Base-by-base conservation (phyloP, 2,888 invertebrate species). In the Aporophyla nigra region DNA sequence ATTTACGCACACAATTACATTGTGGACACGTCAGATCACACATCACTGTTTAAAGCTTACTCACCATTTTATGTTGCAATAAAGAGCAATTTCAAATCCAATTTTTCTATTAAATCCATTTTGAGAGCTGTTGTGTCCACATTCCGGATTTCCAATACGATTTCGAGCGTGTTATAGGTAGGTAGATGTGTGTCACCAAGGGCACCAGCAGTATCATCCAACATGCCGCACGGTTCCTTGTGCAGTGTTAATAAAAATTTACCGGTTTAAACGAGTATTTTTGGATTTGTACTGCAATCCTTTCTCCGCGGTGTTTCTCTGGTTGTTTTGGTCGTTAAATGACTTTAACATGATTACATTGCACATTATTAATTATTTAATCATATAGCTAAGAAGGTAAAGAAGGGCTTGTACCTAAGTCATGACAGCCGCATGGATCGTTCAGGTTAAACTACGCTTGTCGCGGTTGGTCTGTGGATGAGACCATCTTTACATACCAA, bases 21-120 rank as follows among this genome's bases (percentile, higher is more conserved):
- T 90, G 88, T 90, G 86, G 88, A 88, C 88, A 89, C 81, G 59
- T 80, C 79, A 65, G 80, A 77, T 67, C 71, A 86, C 75, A 73
- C 73, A 81, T 80, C 69, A 75, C 70, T 85, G 87, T 85, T 85
- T 84, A 85, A 81, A 83, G 86, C 86, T 89, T 89, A 91, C 88
- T 91, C 91, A 92, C 87, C 83, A 72, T 82, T 83, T 77, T 67
- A 86, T 71, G 73, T 82, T 67, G 69, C 82, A 82, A 85, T 82
- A 79, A 84, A 81, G 83, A 84, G 80, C 84, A 87, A 85, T 83
- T 77, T 82, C 83, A 83, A 82, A 77, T 80, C 82, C 82, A 86
- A 88, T 87, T 86, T 86, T 88, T 88, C 87, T 87, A 86, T 90
- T 90, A 87, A 83, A 89, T 84, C 77, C 84, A 84, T 88, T 89